Conservation (phyloP, 2,888 invertebrate genomes). For the Pyrocoelia pectoralis region DNA sequence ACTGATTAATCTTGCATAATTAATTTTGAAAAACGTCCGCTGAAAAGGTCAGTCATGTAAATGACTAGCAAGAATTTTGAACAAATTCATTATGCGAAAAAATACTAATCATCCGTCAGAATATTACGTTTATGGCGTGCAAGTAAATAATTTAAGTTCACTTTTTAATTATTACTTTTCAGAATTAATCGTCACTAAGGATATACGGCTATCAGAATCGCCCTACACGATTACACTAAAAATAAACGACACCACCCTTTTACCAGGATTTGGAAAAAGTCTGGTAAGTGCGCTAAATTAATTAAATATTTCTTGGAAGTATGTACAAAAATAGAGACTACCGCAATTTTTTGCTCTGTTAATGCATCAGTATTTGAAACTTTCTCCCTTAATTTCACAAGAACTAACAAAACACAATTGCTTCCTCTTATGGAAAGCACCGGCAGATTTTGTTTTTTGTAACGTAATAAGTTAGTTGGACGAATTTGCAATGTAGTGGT, state of each 20-base stretch:
- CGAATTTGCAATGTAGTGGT: background rate
- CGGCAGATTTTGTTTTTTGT: no score
- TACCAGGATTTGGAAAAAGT: slow-evolving; percentile 54
- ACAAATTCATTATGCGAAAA: no score
- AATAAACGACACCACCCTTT: slow-evolving; percentile 63
- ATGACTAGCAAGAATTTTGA: no score
- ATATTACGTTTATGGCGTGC: no score
- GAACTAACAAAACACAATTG: no score
- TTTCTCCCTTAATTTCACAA: no score
- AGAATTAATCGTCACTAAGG: slow-evolving; percentile 50
- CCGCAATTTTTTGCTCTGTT: background rate
- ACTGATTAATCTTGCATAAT: no score
- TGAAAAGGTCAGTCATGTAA: no score
- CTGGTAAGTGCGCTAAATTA: slow-evolving; percentile 54
- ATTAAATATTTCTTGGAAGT: slow-evolving; percentile 19
- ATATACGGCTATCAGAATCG: slow-evolving; percentile 49
- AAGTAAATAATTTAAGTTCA: background rate
- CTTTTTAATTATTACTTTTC: slow-evolving; percentile 37
- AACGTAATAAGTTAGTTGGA: background rate
- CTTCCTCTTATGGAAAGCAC: no score
- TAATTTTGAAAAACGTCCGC: no score
- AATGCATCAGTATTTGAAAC: no score
- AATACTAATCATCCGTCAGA: no score
- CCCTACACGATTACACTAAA: slow-evolving; percentile 64
- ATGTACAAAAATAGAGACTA: background rate